phyloP scores from a whole-genome alignment of 2,113 vertebrate genomes.

The Eptesicus fuscus region DNA sequence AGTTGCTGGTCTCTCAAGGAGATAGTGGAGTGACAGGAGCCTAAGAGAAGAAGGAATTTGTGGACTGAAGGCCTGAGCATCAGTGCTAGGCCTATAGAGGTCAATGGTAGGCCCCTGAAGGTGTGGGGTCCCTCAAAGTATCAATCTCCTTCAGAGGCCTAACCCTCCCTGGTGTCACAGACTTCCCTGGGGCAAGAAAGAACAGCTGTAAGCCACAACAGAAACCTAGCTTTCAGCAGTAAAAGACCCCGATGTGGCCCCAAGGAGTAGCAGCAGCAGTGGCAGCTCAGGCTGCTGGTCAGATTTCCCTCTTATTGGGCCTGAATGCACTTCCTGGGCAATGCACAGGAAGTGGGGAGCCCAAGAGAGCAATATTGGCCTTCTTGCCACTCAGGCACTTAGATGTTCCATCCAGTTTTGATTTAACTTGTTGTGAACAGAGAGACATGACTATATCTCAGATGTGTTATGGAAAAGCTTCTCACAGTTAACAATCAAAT shows the following conservation, averaged over 20 bases:
- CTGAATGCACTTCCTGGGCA: not conserved
- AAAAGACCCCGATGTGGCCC: not conserved
- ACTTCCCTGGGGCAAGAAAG: not conserved
- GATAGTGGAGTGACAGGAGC: not conserved
- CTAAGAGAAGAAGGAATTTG: not conserved
- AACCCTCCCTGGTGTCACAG: not conserved
- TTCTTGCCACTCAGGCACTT: not conserved
- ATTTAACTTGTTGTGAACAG: constrained; percentile 13
- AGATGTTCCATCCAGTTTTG: not conserved
- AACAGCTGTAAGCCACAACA: not conserved
- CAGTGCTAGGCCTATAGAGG: not conserved
- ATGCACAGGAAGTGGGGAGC: not conserved
- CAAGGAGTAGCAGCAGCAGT: not conserved
- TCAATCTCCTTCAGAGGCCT: not conserved
- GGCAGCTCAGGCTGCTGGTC: not conserved
- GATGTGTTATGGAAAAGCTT: not conserved
- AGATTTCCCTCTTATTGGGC: not conserved
- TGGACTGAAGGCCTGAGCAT: not conserved
- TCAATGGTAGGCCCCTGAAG: not conserved
- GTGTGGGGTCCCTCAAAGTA: not conserved
- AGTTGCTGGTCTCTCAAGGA: not conserved
- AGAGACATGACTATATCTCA: not conserved
- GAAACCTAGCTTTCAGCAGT: not conserved
- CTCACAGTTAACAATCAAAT: not conserved
- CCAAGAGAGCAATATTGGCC: not conserved